Evolutionary conservation across 2,797 vertebrate genomes (phyloP).

Genomic region (Aplochiton taeniatus): DNA sequence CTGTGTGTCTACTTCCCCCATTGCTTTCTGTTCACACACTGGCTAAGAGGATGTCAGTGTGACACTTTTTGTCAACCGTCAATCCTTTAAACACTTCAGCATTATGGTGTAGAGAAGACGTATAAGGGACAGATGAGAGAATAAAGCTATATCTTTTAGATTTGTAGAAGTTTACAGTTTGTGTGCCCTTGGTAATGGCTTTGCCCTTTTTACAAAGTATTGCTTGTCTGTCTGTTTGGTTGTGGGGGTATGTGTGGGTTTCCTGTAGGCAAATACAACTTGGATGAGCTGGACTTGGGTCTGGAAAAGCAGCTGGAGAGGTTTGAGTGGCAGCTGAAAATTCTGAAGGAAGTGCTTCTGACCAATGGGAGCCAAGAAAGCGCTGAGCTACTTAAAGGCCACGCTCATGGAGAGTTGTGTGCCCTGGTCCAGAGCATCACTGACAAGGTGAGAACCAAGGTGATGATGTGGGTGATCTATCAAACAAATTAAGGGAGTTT

Average conservation of each 20-base stretch:
- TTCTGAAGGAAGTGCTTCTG: conserved; percentile 52
- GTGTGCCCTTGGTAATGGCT: neutral
- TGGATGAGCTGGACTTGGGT: conserved; percentile 58
- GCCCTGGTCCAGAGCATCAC: conserved; percentile 62
- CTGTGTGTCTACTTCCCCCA: no score
- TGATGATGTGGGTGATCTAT: neutral
- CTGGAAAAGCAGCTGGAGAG: conserved; percentile 67
- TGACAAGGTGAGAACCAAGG: conserved; percentile 61
- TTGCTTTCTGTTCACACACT: no score
- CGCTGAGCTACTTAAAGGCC: conserved; percentile 63
- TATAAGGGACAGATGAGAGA: no score
- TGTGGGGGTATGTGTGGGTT: neutral
- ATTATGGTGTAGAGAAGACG: no score
- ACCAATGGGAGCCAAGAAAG: conserved; percentile 54
- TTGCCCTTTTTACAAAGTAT: neutral
- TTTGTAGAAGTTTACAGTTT: no score
- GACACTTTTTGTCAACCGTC: no score
- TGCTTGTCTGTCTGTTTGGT: neutral
- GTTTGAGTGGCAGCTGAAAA: conserved; percentile 60
- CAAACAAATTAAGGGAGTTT: neutral
- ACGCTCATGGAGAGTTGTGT: conserved; percentile 64
- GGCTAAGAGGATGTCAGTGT: no score
- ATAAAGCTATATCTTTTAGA: no score
- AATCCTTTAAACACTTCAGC: no score
- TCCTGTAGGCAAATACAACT: conserved; percentile 39